Base-by-base conservation (phyloP, 2,888 invertebrate genomes). In the Epirrita christyi region DNA sequence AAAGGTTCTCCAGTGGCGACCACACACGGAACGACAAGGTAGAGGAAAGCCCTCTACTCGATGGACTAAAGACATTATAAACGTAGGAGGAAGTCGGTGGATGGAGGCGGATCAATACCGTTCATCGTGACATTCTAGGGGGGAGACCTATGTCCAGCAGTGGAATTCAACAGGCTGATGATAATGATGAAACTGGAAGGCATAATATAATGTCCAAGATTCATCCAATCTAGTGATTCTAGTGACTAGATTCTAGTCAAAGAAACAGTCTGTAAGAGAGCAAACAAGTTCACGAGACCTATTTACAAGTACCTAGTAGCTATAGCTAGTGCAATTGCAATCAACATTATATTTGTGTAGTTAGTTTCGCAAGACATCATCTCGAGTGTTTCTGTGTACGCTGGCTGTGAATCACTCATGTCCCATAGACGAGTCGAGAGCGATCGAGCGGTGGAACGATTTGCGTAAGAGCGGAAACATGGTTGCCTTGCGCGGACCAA, bases 381-480 rank as follows among this genome's bases (percentile, higher is more conserved):
- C 69, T 73, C 54, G 58, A 60, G 59, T 71, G 64, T 72, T 62
- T 66, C 70, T 63, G 62, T 66, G 59, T 67, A 59, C 65, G 63
- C 48, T 44, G 63, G 29, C 64, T 63, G 67, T 72, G 78, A 77
- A 68, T 76, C 76, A 76, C 63, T 55, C 56, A 64, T 62, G 66
- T 64, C 63, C 67, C 59, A 64, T 65, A 71, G 71, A 67, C 58
- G 61, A 69, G 67, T 44, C 61, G 66, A 63, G 72, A 64, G 66
- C 65, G 59, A 66, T 64, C 68, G 66, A 72, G 69, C 67, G 64
- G 54, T 68, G 63, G 68, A 66, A 57, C 58, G 67, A 69, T 74
- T 80, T 78, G 76, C 75, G 74, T 71, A 78, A 78, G 66, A 75
- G 68, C 72, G 72, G 77, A 75, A 78, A 78, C 72, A 70, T 69